Conservation (phyloP, 2,113 vertebrate genomes). For the Colossoma macropomum region DNA sequence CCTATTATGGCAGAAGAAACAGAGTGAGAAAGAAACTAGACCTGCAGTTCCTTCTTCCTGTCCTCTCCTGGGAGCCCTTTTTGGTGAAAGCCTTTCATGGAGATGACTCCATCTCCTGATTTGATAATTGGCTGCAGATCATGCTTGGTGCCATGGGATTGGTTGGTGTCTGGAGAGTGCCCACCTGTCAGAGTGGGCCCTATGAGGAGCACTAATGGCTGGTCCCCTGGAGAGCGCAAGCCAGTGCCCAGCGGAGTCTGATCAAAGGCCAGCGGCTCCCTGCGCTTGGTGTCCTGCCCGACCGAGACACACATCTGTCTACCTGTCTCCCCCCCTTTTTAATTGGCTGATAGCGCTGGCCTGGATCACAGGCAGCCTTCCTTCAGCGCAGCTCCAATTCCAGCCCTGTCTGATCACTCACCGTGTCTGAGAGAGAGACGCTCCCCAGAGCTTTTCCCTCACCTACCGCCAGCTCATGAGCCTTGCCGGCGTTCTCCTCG, state of each 20-base stretch:
- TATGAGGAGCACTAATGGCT: slow-evolving; percentile 59
- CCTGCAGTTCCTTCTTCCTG: not conserved
- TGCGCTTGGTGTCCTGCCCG: slow-evolving; percentile 57
- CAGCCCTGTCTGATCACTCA: slow-evolving; percentile 55
- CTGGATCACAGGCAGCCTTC: slow-evolving; percentile 49
- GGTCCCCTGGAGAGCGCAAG: slow-evolving; percentile 64
- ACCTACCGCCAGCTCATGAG: slow-evolving; percentile 27
- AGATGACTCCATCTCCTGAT: slow-evolving; percentile 42
- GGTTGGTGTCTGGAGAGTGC: slow-evolving; percentile 42
- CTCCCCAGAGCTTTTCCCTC: slow-evolving; percentile 29
- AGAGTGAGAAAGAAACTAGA: not conserved
- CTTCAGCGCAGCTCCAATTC: slow-evolving; percentile 42
- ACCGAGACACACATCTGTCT: slow-evolving; percentile 61
- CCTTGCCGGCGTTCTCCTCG: slow-evolving; percentile 54
- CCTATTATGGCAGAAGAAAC: not conserved
- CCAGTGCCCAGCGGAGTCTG: slow-evolving; percentile 54
- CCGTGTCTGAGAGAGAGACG: slow-evolving; percentile 42
- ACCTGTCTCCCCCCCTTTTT: slow-evolving; percentile 69
- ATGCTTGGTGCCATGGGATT: slow-evolving; percentile 31
- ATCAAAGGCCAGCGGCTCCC: slow-evolving; percentile 65
- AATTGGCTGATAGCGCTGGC: slow-evolving; percentile 61
- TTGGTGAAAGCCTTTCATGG: slow-evolving; percentile 46
- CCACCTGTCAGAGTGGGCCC: slow-evolving; percentile 61
- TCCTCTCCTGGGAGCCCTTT: slow-evolving; percentile 26
- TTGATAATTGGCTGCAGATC: slow-evolving; percentile 49